Base-by-base conservation (phyloP, 2,888 invertebrate species). In the Chrysodeixis includens region DNA sequence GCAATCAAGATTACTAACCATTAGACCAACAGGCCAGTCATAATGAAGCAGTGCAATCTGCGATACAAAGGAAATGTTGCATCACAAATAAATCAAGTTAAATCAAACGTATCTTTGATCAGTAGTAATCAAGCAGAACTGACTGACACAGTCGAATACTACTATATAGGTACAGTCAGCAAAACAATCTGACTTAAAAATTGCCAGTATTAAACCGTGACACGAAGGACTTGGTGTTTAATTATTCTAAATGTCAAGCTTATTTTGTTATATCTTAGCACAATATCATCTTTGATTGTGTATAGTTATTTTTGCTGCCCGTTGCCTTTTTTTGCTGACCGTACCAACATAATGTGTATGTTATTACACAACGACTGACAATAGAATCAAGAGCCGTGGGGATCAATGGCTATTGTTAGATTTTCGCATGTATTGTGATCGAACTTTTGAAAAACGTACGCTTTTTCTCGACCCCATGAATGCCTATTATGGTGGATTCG, bases 361-460 rank as follows among this genome's bases (percentile, higher is more conserved):
- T 30, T 40, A 51, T 69, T 69, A 32, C 65, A 52, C 58, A 69
- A 56, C 57, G 30, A 30, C 52, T 52, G 35, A 5, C 49, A n/a
- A 46, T 56, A 62, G 54, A 56, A 35, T 22, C 40, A 10, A 56
- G 66, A 58, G 62, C 56, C 60, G 64, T 62, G 56, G 63, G 56
- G 66, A 66, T 64, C 61, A 49, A 63, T 56, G 56, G 6, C 62
- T 18, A 73, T 73, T 69, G 72, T 73, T 65, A 6, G 56, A 59
- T 60, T 62, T 67, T 64, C 62, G 53, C 69, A 64, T 67, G 52
- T 53, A 71, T 69, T 67, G 69, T 69, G 26, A 69, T 55, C 14
- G n/a, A 69, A 59, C 32, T 20, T 10, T 20, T 35, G 30, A 22
- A 51, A 63, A 59, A 57, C 40, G 49, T 30, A 30, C 32, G 55